Evolutionary conservation across 30 jellyfish, hydroid and myxozoan species (phyloP), one percentile per base, ranked within the genome.

Genomic region (Haliclystus octoradiatus): DNA sequence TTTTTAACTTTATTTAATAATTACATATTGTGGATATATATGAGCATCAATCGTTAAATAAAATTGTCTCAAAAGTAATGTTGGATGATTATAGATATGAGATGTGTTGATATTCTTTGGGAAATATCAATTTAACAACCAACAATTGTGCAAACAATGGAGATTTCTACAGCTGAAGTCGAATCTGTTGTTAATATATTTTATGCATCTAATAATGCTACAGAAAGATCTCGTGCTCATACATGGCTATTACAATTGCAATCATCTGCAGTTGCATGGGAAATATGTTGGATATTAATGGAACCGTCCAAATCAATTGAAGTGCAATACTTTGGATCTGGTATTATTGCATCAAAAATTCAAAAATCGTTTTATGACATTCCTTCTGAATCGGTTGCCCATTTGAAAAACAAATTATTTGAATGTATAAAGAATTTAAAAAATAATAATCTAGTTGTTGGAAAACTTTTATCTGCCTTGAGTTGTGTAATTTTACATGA

Each of bases 281-380:
- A 78, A 50, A 33, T 85, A 25, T 73, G 88, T 32, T 85, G 93
- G 93, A 60, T 75, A 65, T 64, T 85, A 26, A 49, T 85, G 53
- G 82, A 67, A 32, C 29, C 34, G 2, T n/a, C 69, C 34, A 79
- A 78, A 29, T 47, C 84, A n/a, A 79, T 74, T 1, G 96, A 85
- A 63, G 65, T 63, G 13, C 93, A 77, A 52, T 85, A 85, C 65
- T 85, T 77, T 76, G 96, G 96, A 46, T 87, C 96, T 2, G 24
- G 74, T 64, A 77, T 85, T 73, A 81, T 85, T 29, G 89, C 72
- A 33, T 68, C 52, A 33, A 85, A 85, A 46, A 77, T 85, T 2
- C 40, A 84, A 23, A 71, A 70, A 30, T 26, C 26, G 62, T 69
- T 84, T 81, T 68, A 60, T 28, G 92, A 84, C 26, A 28, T 84